Evolutionary conservation across 2,888 invertebrate species (phyloP), one percentile per base, ranked within the genome.

Genomic region (Drosophila antonietae): DNA sequence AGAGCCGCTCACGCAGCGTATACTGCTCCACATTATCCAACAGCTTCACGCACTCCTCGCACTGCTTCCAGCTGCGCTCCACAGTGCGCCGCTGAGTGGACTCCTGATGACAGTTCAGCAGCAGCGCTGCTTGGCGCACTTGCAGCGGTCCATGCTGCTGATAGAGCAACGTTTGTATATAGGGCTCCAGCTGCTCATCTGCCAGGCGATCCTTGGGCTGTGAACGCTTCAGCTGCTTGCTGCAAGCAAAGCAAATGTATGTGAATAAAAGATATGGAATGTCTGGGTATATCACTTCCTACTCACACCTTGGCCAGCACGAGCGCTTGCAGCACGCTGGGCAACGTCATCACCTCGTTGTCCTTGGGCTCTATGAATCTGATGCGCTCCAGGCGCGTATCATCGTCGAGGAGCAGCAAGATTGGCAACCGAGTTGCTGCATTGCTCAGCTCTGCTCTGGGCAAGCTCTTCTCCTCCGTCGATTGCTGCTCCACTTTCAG

Each of bases 11-110:
- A 0, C 68, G 67, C 0, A 91, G 60, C 0, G 84, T 53, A 20
- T 80, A 86, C 0, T 62, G 61, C 8, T 83, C 75, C 15, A 37
- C 31, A 90, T 92, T 60, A 93, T 93, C 90, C 93, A 92, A 55
- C 8, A 88, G 94, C 75, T 95, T 95, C 6, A 97, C 94, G 41
- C 97, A 94, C 86, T 96, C 95, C 93, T 98, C 97, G 75, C 96
- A 95, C 93, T 98, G 98, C 90, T 95, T 94, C 94, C 98, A 95
- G 28, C 98, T 96, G 44, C 99, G 94, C 91, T 98, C 98, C 15
- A 98, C 95, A 0, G 97, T 96, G 63, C 98, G 94, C 64, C 96
- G 95, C 84, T 96, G 96, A 55, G 94, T 94, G 0, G 95, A 94
- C 92, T 99, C 98, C 59, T 97, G 92, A 68, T 94, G 94, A 80